Evolutionary conservation across 2,888 invertebrate species (phyloP).

Genomic region (Ophioninae sp.): DNA sequence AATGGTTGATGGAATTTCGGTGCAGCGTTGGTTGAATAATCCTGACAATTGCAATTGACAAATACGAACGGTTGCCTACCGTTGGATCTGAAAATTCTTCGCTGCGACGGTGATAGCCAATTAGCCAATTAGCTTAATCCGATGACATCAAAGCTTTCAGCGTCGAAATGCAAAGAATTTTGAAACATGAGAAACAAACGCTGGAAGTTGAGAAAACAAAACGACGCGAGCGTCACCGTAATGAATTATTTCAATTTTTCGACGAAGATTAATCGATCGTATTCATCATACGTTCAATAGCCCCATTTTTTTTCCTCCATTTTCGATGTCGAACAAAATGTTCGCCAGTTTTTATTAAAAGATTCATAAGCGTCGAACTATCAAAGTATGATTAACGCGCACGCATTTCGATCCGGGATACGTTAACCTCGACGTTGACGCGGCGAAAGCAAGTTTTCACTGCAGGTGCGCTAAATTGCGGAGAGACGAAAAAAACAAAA

Average conservation of each 20-base stretch:
- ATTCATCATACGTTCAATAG: conserved; percentile 1
- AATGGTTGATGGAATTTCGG: neutral
- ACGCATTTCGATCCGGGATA: conserved; percentile 16
- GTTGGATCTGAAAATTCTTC: neutral
- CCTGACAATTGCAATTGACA: neutral
- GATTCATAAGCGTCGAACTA: neutral
- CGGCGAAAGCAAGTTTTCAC: conserved; percentile 19
- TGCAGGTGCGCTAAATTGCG: neutral
- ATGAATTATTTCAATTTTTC: conserved; percentile 29
- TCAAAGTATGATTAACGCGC: conserved; percentile 23
- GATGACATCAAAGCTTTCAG: too few relatives aligned
- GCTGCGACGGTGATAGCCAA: neutral
- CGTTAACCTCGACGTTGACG: neutral
- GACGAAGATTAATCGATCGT: conserved; percentile 24
- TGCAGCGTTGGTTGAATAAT: neutral
- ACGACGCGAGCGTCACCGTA: neutral
- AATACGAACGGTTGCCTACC: neutral
- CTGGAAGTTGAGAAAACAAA: neutral
- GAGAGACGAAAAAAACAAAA: neutral
- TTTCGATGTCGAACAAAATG: neutral
- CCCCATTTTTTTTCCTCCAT: conserved; percentile 4
- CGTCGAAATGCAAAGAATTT: too few relatives aligned
- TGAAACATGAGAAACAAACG: too few relatives aligned
- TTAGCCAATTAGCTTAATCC: neutral
- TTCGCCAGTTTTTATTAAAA: conserved; percentile 14